phyloP scores from a whole-genome alignment of 1,140 invertebrate species.

The Polypedilum vanderplanki region DNA sequence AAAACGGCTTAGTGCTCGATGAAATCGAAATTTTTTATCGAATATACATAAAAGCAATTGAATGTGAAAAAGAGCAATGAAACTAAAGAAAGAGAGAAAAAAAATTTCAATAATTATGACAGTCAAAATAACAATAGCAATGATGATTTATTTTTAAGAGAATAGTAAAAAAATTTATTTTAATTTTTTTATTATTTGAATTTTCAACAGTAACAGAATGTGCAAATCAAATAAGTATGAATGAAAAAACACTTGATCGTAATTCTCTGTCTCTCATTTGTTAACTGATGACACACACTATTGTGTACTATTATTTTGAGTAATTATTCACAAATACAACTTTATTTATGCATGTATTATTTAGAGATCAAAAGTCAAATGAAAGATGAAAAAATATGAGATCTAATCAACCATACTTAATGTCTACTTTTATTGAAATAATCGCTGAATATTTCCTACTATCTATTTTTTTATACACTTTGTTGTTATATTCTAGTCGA shows the following conservation, averaged over 20 bases:
- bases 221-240: background rate
- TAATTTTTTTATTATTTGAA: background rate
- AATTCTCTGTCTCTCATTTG: background rate
- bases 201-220: background rate
- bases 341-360: too few relatives aligned
- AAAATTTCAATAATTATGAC: background rate
- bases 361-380: too few relatives aligned
- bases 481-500: too few relatives aligned
- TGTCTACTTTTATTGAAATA: too few relatives aligned
- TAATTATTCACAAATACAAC: background rate
- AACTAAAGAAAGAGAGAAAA: constrained; percentile 1
- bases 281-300: background rate
- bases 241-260: constrained; percentile 2
- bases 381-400: too few relatives aligned
- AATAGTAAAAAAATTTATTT: too few relatives aligned
- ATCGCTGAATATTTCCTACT: too few relatives aligned
- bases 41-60: background rate
- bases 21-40: constrained; percentile 8
- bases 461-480: too few relatives aligned
- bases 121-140: background rate
- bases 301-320: constrained; percentile 10
- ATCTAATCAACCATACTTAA: too few relatives aligned
- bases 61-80: background rate
- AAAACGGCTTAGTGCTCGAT: background rate
- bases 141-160: too few relatives aligned